Evolutionary conservation across 2,888 invertebrate genomes (phyloP), one percentile per base, ranked within the genome.

Genomic region (Liodrosophila aerea): DNA sequence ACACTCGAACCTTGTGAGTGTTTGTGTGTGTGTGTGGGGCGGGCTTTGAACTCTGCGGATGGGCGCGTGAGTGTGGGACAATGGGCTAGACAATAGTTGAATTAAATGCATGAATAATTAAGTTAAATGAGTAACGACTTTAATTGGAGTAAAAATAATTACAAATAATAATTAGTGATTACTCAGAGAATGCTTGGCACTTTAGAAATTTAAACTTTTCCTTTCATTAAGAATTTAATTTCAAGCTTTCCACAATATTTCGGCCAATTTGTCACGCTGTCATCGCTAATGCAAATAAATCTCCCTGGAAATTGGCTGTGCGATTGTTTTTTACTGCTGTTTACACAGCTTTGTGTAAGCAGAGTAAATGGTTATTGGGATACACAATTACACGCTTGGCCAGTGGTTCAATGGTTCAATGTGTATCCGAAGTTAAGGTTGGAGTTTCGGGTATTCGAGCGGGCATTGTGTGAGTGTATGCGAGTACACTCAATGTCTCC

Each of bases 11-110:
- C 52, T 58, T 60, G 62, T 37, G 36, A 12, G 50, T 8, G 37
- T n/a, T 34, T 58, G 45, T 54, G 43, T n/a, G n/a, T n/a, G n/a
- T 5, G 22, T 22, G 5, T 22, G 57, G 49, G 62, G 58, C 67
- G 76, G 76, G 76, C 80, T 78, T 80, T 82, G 80, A 82, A 80
- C 78, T 72, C 44, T 49, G 52, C 68, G 46, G 64, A 64, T 76
- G 81, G 53, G 29, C 12, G 43, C 62, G 69, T 69, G 71, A 57
- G 47, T 31, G 11, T 12, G 7, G 30, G 12, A 33, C 5, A 22
- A n/a, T 11, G 34, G 4, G 11, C n/a, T 1, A 9, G 40, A 27
- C 40, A 41, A 11, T 27, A 12, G 8, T 9, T 4, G 4, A 12
- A 13, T n/a, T 30, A 47, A n/a, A 59, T 41, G 59, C 29, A 34